Evolutionary conservation across 2,113 vertebrate genomes (phyloP).

Genomic region (Syngnathus scovelli): DNA sequence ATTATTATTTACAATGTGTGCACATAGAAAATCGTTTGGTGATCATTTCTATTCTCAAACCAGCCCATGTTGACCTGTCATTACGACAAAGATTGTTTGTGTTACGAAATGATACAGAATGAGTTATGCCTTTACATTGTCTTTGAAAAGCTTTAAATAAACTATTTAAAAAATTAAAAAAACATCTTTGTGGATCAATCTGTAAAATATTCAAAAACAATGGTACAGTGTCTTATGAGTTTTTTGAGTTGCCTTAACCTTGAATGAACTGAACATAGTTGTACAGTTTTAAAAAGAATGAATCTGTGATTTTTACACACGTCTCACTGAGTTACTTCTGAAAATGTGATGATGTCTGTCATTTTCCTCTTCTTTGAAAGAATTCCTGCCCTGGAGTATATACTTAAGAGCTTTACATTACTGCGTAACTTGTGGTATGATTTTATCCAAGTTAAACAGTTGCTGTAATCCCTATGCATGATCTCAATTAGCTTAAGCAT

Average conservation of each 20-base stretch:
- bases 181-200: neutral
- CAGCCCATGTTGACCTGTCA: neutral
- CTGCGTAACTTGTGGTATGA: conserved; percentile 5
- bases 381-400: neutral
- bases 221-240: neutral
- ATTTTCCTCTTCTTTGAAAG: conserved; percentile 31
- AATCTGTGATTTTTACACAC: neutral
- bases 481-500: neutral
- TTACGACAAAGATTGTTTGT: conserved; percentile 11
- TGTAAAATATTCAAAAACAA: neutral
- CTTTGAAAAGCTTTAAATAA: conserved; percentile 13
- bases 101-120: neutral
- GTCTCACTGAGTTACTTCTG: conserved; percentile 3
- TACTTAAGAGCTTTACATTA: conserved; percentile 17
- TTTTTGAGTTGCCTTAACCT: conserved; percentile 4
- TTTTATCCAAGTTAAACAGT: neutral
- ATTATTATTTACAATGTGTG: conserved; percentile 27
- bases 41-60: neutral
- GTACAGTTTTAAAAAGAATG: neutral
- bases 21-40: conserved; percentile 14
- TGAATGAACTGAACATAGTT: conserved; percentile 14
- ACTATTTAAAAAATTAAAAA: neutral
- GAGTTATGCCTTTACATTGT: neutral
- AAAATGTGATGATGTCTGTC: conserved; percentile 12
- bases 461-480: neutral